Percentiles rank a stretch among this genome's conserved stretches.
Conservation (phyloP, 2,888 invertebrate species). For the Philonicus albiceps region DNA sequence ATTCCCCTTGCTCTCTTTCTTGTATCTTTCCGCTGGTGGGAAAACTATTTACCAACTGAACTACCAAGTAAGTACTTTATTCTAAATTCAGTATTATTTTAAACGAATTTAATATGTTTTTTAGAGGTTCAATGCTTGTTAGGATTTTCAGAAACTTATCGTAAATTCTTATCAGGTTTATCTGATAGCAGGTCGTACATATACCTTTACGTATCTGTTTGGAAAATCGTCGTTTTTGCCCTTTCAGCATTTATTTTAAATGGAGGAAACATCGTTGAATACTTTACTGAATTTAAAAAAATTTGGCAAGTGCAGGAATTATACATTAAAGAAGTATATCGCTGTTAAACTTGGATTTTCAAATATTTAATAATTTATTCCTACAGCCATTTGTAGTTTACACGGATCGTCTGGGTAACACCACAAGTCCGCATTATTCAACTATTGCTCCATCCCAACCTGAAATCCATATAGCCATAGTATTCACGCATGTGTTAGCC, state of each 20-base stretch:
- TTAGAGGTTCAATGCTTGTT: constrained; percentile 56
- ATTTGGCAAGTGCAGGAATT: constrained; percentile 68
- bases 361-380: neutral
- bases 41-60: constrained; percentile 72
- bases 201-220: constrained; percentile 75
- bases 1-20: constrained; percentile 72
- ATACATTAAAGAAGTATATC: constrained; percentile 65
- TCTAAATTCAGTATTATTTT: neutral
- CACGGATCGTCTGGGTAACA: constrained; percentile 30
- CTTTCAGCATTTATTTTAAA: constrained; percentile 69
- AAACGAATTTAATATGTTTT: neutral
- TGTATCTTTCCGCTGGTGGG: constrained; percentile 85
- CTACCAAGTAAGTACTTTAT: constrained; percentile 54
- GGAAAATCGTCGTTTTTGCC: constrained; percentile 81
- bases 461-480: constrained; percentile 65
- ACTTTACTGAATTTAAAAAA: constrained; percentile 64
- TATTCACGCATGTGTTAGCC: constrained; percentile 71
- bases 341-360: neutral
- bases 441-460: neutral
- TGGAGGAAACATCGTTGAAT: constrained; percentile 54
- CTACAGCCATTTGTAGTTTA: constrained; percentile 36
- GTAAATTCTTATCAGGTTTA: constrained; percentile 61
- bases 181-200: constrained; percentile 73
- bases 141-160: constrained; percentile 63
- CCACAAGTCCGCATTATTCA: constrained; percentile 40